Percentiles rank a stretch among this genome's conserved stretches.
Conservation (phyloP, 2,113 vertebrate species). For the Spilogale gracilis region DNA sequence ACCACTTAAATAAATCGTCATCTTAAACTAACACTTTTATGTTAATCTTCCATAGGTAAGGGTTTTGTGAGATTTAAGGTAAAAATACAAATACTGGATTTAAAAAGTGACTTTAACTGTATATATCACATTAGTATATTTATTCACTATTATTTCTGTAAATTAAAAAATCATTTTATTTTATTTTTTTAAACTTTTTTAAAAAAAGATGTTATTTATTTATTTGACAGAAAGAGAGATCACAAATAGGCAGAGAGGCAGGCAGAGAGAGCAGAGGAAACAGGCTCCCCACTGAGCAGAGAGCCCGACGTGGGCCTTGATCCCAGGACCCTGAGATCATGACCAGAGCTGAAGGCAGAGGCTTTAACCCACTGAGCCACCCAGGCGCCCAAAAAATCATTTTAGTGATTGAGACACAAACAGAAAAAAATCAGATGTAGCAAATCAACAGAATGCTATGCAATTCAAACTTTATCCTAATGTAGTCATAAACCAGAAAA, state of each 20-base stretch:
- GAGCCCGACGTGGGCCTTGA: too few species aligned
- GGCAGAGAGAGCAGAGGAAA: too few species aligned
- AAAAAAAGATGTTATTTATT: too few species aligned
- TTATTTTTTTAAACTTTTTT: too few species aligned
- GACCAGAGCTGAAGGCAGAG: too few species aligned
- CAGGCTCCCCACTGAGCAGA: too few species aligned
- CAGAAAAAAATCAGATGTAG: not conserved
- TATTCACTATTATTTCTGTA: conserved; percentile 25
- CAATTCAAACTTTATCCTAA: conserved; percentile 36
- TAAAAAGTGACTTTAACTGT: conserved; percentile 25
- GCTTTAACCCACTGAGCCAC: too few species aligned
- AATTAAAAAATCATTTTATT: conserved; percentile 53
- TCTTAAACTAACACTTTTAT: conserved; percentile 6
- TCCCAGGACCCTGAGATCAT: too few species aligned
- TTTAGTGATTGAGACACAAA: not conserved
- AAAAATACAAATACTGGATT: not conserved
- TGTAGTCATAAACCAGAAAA: conserved; percentile 31
- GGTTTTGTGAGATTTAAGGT: not conserved
- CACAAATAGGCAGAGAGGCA: too few species aligned
- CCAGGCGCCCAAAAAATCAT: too few species aligned
- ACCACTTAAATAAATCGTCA: not conserved
- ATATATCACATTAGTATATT: not conserved
- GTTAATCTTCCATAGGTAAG: not conserved
- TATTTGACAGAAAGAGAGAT: too few species aligned
- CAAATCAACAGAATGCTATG: not conserved